Conservation (phyloP, 2,113 vertebrate genomes). For the Trachemys scripta region DNA sequence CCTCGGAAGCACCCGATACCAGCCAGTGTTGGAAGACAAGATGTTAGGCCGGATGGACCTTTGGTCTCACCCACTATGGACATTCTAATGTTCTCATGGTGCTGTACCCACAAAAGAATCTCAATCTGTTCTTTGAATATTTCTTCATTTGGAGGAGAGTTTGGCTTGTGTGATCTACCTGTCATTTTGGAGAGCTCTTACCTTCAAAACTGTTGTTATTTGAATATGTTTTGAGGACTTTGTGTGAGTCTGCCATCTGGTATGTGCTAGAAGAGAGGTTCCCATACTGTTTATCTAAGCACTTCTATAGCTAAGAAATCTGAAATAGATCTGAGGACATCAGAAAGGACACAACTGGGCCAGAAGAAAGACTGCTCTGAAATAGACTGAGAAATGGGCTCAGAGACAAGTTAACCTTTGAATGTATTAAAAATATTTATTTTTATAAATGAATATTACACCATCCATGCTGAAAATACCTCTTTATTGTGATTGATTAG, state of each 20-base stretch:
- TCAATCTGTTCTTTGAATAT: conserved; percentile 20
- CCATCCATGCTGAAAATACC: not conserved
- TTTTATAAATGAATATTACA: not conserved
- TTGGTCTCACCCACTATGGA: too few relatives aligned
- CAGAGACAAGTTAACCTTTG: accelerated
- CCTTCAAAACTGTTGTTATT: not conserved
- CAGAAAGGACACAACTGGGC: not conserved
- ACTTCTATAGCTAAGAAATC: not conserved
- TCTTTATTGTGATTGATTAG: not conserved
- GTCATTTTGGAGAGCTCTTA: conserved; percentile 4
- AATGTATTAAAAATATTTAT: not conserved
- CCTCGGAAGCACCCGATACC: not conserved
- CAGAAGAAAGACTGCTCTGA: not conserved
- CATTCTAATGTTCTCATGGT: not conserved
- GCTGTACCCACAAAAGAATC: conserved; percentile 17
- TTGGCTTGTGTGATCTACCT: not conserved
- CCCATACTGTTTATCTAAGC: not conserved
- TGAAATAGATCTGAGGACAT: not conserved
- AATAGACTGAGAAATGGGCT: not conserved
- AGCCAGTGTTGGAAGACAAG: too few relatives aligned
- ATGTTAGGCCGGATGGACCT: too few relatives aligned
- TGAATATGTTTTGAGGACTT: not conserved
- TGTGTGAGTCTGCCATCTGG: not conserved
- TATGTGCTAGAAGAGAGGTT: not conserved
- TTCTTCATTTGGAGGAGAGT: not conserved